Conservation (phyloP, 2,113 vertebrate species). For the Brachyhypopomus occidentalis region DNA sequence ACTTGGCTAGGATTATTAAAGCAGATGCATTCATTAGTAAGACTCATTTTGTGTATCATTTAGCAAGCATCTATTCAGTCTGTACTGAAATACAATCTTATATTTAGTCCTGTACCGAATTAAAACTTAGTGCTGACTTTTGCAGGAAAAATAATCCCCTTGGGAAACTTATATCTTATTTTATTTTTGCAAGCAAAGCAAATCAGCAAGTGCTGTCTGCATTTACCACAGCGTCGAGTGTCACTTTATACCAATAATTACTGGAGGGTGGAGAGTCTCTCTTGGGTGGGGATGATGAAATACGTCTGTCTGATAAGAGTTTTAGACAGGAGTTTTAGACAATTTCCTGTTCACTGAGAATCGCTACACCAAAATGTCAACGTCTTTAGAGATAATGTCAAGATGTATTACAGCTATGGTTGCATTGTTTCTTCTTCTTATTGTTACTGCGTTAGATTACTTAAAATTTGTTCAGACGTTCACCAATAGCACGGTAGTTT, state of each 20-base stretch:
- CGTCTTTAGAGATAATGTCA: not conserved
- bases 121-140: not conserved
- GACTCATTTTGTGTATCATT: conserved; percentile 2
- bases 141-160: not conserved
- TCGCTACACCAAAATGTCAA: not conserved
- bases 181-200: conserved; percentile 6
- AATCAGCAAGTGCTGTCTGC: not conserved
- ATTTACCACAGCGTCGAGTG: not conserved
- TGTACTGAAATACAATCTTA: no score
- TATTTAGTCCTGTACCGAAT: not conserved
- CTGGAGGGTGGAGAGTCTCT: not conserved
- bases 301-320: not conserved
- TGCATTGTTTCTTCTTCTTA: not conserved
- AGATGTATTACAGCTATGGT: not conserved
- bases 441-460: no score
- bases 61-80: not conserved
- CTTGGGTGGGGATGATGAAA: not conserved
- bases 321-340: not conserved
- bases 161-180: not conserved
- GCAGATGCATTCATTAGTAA: no score
- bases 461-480: no score
- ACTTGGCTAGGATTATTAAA: no score
- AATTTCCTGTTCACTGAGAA: not conserved
- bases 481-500: no score
- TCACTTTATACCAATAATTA: not conserved